Conservation (phyloP, 1,140 invertebrate genomes). For the Harpegnathos saltator region DNA sequence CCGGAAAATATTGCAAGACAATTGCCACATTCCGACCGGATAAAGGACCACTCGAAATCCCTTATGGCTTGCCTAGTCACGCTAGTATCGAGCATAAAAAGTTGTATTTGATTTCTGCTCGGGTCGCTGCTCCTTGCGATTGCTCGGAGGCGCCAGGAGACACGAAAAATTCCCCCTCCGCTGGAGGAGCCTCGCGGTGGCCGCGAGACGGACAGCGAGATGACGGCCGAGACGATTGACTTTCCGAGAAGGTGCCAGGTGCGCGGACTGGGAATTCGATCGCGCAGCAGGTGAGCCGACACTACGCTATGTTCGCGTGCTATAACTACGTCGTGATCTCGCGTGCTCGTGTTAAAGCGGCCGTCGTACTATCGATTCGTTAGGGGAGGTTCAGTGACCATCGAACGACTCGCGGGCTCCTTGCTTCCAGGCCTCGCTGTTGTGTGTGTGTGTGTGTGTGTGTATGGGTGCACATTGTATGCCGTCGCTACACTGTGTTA, state of each 20-base stretch:
- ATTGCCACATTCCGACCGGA: too few relatives aligned
- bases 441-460: too few relatives aligned
- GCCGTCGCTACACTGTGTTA: not conserved
- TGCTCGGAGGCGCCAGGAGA: too few relatives aligned
- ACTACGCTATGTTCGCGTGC: constrained; percentile 69
- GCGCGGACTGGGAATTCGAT: constrained; percentile 70
- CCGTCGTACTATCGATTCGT: constrained; percentile 71
- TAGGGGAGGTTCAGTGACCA: constrained; percentile 72
- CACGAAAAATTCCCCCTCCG: too few relatives aligned
- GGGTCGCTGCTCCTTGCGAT: too few relatives aligned
- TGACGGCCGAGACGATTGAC: constrained; percentile 61
- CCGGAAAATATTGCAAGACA: too few relatives aligned
- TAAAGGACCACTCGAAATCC: too few relatives aligned
- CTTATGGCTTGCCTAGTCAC: too few relatives aligned
- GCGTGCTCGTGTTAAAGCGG: constrained; percentile 67
- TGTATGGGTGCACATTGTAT: constrained; percentile 40
- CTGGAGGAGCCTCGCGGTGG: too few relatives aligned
- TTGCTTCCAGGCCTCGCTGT: constrained; percentile 14
- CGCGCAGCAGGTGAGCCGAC: constrained; percentile 67
- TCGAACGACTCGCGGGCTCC: constrained; percentile 52
- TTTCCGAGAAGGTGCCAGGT: constrained; percentile 66
- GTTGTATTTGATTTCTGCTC: too few relatives aligned
- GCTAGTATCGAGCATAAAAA: too few relatives aligned
- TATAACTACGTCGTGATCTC: constrained; percentile 66
- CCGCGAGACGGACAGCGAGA: too few relatives aligned